Evolutionary conservation across 2,113 vertebrate genomes (phyloP).

Genomic region (Micronycteris hirsuta): DNA sequence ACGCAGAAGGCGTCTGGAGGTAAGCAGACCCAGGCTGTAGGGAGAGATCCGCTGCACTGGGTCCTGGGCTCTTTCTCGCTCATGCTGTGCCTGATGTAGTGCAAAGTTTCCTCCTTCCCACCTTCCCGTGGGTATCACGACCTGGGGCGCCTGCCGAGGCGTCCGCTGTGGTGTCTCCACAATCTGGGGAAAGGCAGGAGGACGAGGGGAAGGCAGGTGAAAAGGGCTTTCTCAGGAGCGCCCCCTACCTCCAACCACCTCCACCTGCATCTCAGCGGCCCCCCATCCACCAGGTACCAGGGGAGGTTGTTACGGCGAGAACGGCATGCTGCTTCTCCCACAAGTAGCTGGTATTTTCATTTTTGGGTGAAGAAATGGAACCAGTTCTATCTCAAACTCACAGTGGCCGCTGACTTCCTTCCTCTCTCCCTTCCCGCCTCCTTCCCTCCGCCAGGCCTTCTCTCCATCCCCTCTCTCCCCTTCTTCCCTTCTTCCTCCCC

Average conservation of each 20-base stretch:
- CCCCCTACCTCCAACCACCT: neutral
- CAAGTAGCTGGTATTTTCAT: neutral
- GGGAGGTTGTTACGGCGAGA: neutral
- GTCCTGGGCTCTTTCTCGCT: neutral
- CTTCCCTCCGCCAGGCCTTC: no score
- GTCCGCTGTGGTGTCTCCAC: accelerated
- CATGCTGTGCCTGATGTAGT: neutral
- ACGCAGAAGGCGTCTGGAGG: accelerated
- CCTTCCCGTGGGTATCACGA: neutral
- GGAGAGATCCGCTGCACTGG: accelerated
- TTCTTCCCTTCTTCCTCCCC: neutral
- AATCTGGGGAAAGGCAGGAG: neutral
- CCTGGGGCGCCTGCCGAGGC: neutral
- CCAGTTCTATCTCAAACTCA: neutral
- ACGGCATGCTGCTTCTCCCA: neutral
- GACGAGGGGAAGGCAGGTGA: no score
- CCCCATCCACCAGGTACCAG: neutral
- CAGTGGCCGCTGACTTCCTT: neutral
- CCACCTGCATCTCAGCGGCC: neutral
- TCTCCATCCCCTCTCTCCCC: neutral
- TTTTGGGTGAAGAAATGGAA: neutral
- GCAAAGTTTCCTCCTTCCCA: neutral
- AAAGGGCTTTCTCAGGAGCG: neutral
- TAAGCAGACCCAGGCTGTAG: no score
- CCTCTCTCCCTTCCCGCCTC: neutral